A percentile compares a stretch with the other conserved stretches of the same genome.
Conservation (phyloP, 2,888 invertebrate species). For the Stenurella melanura region DNA sequence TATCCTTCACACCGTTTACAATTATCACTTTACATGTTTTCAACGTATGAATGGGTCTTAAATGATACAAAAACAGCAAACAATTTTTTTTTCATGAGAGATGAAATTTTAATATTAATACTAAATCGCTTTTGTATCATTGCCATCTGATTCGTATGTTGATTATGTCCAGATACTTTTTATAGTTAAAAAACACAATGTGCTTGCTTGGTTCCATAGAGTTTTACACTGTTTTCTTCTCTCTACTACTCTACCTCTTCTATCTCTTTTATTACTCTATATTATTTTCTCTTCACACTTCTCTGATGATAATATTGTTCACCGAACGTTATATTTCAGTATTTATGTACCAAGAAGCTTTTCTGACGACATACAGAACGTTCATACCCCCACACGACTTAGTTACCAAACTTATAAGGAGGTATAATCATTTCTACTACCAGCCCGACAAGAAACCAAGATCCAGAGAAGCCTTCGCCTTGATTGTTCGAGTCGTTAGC, state of each 20-base stretch:
- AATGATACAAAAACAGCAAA: too few species aligned
- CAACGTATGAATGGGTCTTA: not conserved
- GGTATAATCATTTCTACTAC: slow-evolving; percentile 85
- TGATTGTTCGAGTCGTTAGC: slow-evolving; percentile 95
- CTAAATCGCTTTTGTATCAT: too few species aligned
- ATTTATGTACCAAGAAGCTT: slow-evolving; percentile 97
- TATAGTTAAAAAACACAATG: not conserved
- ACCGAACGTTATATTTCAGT: slow-evolving; percentile 75
- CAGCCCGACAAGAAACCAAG: slow-evolving; percentile 84
- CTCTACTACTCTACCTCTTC: not conserved
- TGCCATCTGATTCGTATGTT: not conserved
- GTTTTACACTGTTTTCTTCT: slow-evolving; percentile 27
- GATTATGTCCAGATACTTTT: not conserved
- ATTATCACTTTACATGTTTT: not conserved
- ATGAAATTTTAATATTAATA: too few species aligned
- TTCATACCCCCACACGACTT: slow-evolving; percentile 92
- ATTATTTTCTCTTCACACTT: slow-evolving; percentile 27
- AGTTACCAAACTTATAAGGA: slow-evolving; percentile 88
- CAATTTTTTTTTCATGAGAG: too few species aligned
- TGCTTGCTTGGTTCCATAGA: slow-evolving; percentile 28
- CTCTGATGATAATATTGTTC: not conserved
- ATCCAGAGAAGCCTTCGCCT: slow-evolving; percentile 90
- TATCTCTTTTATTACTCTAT: not conserved
- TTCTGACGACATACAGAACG: slow-evolving; percentile 97
- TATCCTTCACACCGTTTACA: slow-evolving; percentile 25